Evolutionary conservation across 2,797 vertebrate species (phyloP), one percentile per base, ranked within the genome.

Genomic region (Manis javanica): DNA sequence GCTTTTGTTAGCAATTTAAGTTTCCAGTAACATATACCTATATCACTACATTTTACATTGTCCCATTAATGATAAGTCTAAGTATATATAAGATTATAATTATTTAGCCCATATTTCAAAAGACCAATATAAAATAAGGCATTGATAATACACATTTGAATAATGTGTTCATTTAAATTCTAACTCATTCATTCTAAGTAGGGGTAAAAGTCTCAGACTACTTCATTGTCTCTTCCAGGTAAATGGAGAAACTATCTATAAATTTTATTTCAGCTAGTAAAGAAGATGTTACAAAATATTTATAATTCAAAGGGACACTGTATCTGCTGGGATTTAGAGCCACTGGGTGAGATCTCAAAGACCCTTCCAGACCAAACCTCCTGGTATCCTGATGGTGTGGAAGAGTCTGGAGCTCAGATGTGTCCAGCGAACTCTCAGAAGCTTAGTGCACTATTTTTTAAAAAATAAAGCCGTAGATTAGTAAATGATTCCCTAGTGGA

Each of bases 191-290:
- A 75, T 39, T 78, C 14, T 49, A 39, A 75, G 11, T 31, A 49
- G 37, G 34, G 59, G 29, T 1, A 72, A 79, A 72, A 79, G 53
- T 2, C 51, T 71, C 69, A 49, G 14, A 42, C 4, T 31, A 39
- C 23, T 68, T 81, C 23, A 64, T 15, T 26, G 24, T 69, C 49
- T 19, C 34, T 90, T 85, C 31, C 31, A 53, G 26, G 3, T 29
- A 89, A 16, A 5, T 68, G 2, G 13, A 31, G 46, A 91, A 85
- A 51, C 18, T 57, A 9, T 37, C 26, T 71, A 39, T 78, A 49
- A 55, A 51, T 84, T 96, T 95, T 93, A 94, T 87, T 91, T 90
- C 13, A 39, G 49, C 46, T 66, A 82, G 11, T 61, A 66, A 90
- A 90, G 49, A 92, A 15, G 24, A 64, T 31, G 3, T 29, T 37